Evolutionary conservation across 2,888 invertebrate genomes (phyloP).

Genomic region (Euzophera pinguis): DNA sequence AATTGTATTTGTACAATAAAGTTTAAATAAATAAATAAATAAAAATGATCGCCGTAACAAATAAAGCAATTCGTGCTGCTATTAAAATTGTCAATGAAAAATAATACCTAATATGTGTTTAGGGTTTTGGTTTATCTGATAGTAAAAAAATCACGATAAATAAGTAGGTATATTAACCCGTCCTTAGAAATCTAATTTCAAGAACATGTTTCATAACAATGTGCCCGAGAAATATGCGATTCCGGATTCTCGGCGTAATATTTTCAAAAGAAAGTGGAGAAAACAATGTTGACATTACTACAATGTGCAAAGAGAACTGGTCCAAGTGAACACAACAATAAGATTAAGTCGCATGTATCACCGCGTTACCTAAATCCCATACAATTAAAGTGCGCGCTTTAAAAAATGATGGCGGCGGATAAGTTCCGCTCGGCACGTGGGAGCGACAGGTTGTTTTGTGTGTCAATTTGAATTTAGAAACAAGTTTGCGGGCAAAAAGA

Average conservation of each 20-base stretch:
- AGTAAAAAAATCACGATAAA: too few relatives aligned
- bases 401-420: slow-evolving; percentile 36
- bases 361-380: slow-evolving; percentile 50
- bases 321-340: slow-evolving; percentile 44
- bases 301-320: slow-evolving; percentile 44
- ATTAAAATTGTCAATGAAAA: too few relatives aligned
- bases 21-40: too few relatives aligned
- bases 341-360: slow-evolving; percentile 37
- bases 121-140: too few relatives aligned
- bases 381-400: slow-evolving; percentile 46
- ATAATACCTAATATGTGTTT: too few relatives aligned
- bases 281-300: slow-evolving; percentile 28
- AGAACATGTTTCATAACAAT: not conserved
- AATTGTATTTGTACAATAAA: too few relatives aligned
- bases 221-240: not conserved
- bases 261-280: slow-evolving; percentile 22
- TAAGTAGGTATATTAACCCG: too few relatives aligned
- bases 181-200: not conserved
- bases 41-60: too few relatives aligned
- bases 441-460: slow-evolving; percentile 53
- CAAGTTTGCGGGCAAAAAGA: slow-evolving; percentile 37
- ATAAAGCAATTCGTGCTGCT: too few relatives aligned
- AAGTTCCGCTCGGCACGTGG: slow-evolving; percentile 42
- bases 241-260: slow-evolving; percentile 1
- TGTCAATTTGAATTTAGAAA: slow-evolving; percentile 53